Evolutionary conservation across 2,113 vertebrate species (phyloP).

Genomic region (Colossoma macropomum): DNA sequence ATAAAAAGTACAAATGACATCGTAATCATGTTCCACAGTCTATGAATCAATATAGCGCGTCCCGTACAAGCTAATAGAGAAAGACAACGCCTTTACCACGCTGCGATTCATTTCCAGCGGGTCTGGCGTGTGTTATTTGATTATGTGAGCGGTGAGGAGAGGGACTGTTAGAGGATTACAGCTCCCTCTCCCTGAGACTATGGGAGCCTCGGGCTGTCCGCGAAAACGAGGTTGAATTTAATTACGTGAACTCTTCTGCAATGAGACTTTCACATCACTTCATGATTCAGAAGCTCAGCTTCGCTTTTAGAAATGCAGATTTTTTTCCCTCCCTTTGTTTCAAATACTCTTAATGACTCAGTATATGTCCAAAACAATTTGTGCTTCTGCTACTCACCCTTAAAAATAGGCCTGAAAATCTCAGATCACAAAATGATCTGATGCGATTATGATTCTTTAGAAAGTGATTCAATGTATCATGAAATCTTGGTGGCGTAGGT

Average conservation of each 20-base stretch:
- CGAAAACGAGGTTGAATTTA: constrained; percentile 47
- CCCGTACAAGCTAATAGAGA: constrained; percentile 9
- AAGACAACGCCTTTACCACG: not conserved
- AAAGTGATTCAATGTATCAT: too few relatives aligned
- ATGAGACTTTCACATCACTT: constrained; percentile 14
- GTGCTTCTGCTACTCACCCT: too few relatives aligned
- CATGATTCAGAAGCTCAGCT: not conserved
- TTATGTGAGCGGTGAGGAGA: constrained; percentile 36
- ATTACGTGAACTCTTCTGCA: constrained; percentile 42
- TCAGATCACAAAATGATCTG: too few relatives aligned
- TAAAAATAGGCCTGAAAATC: too few relatives aligned
- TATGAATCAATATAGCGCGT: not conserved
- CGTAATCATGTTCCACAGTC: not conserved
- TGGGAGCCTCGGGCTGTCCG: constrained; percentile 21
- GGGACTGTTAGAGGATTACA: constrained; percentile 37
- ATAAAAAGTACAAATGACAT: not conserved
- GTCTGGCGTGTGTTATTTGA: constrained; percentile 18
- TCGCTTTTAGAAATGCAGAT: not conserved
- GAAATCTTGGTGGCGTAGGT: too few relatives aligned
- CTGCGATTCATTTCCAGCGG: constrained; percentile 10
- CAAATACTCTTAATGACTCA: not conserved
- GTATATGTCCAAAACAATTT: too few relatives aligned
- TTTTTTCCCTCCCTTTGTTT: not conserved
- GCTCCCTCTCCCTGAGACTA: constrained; percentile 27
- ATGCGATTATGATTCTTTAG: too few relatives aligned